phyloP scores from a whole-genome alignment of 2,797 vertebrate genomes.

The Halcyon badia region DNA sequence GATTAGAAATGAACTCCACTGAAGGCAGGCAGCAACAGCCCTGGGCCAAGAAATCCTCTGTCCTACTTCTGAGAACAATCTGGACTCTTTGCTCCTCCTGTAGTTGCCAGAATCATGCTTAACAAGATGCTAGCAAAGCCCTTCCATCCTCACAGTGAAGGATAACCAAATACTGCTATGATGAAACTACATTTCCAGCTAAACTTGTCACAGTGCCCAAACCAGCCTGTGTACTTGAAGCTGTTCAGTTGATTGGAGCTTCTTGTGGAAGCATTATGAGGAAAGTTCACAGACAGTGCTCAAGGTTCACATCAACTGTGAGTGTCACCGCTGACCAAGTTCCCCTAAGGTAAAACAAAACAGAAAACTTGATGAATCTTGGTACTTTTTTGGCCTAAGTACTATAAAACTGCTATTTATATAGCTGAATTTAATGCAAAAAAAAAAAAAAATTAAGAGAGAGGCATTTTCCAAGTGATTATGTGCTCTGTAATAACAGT shows the following conservation, averaged over 20 bases:
- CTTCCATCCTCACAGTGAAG: background rate
- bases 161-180: background rate
- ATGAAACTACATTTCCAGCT: conserved; percentile 5
- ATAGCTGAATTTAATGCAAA: background rate
- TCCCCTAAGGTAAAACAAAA: background rate
- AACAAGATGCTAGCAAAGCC: background rate
- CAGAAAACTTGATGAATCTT: background rate
- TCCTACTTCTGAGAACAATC: background rate
- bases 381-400: background rate
- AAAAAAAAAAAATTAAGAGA: background rate
- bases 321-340: background rate
- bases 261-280: background rate
- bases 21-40: background rate
- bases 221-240: background rate
- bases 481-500: conserved; percentile 2
- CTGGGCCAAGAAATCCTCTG: conserved; percentile 11
- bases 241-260: background rate
- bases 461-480: conserved; percentile 18
- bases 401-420: conserved; percentile 7
- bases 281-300: background rate
- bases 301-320: background rate
- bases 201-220: background rate
- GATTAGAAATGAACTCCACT: background rate
- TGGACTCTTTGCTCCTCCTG: background rate
- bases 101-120: background rate